Evolutionary conservation across 2,797 vertebrate species (phyloP).

Genomic region (Toxotes lorentzi): DNA sequence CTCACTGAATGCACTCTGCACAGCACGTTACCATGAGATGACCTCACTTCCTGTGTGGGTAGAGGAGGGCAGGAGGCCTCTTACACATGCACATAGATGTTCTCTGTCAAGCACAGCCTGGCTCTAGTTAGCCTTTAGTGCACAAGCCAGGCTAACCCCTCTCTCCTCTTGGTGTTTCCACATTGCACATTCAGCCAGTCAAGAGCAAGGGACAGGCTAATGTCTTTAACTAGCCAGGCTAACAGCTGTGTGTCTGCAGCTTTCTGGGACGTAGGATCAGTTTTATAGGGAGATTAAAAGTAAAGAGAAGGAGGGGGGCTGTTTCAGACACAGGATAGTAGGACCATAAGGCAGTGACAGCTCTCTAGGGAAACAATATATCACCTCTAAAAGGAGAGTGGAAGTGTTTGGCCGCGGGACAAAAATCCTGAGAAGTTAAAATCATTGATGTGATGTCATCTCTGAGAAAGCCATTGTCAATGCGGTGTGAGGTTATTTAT

Average conservation of each 20-base stretch:
- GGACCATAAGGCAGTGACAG: conserved; percentile 79
- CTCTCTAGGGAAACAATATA: conserved; percentile 84
- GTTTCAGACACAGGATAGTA: conserved; percentile 72
- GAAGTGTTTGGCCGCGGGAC: conserved; percentile 80
- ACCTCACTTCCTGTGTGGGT: conserved; percentile 87
- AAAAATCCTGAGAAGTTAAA: conserved; percentile 82
- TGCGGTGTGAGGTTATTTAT: conserved; percentile 70
- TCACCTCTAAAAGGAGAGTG: conserved; percentile 77
- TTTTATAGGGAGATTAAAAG: conserved; percentile 84
- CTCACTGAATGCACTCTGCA: conserved; percentile 72
- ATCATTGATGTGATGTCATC: conserved; percentile 83
- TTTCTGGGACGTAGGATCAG: conserved; percentile 72
- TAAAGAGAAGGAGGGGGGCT: conserved; percentile 56
- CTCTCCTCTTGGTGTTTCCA: conserved; percentile 63
- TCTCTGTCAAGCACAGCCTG: conserved; percentile 66
- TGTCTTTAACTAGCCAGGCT: conserved; percentile 76
- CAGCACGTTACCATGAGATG: conserved; percentile 71
- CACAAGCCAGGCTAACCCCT: conserved; percentile 61
- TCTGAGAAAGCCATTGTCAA: conserved; percentile 78
- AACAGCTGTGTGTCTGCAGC: conserved; percentile 75
- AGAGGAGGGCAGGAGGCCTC: conserved; percentile 78
- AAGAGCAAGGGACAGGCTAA: conserved; percentile 73
- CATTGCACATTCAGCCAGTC: conserved; percentile 66
- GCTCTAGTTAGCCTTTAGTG: conserved; percentile 75
- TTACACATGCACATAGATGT: conserved; percentile 53